Base-by-base conservation (phyloP, 1,140 invertebrate species). In the Dinothrombium tinctorium region DNA sequence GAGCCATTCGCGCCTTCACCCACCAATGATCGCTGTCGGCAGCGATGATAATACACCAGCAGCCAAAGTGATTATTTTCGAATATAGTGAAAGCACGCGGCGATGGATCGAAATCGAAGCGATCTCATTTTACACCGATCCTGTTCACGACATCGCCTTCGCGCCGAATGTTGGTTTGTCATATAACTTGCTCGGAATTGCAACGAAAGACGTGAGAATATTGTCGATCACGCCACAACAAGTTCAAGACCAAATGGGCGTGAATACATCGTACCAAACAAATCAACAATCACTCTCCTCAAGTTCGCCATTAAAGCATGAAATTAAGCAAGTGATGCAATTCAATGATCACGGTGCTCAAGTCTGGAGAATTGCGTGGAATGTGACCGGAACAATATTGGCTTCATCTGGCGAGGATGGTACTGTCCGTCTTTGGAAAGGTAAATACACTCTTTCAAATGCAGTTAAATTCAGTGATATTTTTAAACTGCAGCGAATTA, bases 321-420 rank as follows among this genome's bases (percentile, higher is more conserved):
- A 82, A 49, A 69, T 82, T 38, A 62, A 74, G 53, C 71, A 72
- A 7, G 68, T 73, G 3, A 75, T 68, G 5, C 71, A 76, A 50
- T 86, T 87, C 57, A 73, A 79, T 49, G 83, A 90, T 53, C 86
- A 94, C 59, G 37, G 36, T 20, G 37, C 42, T 33, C 41, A 64
- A 56, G 59, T 65, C n/a, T 95, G 89, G 89, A 62, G 87, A 43
- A 78, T 90, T 0, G 75, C 75, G 50, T 95, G 89, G 89, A 94
- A 94, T 59, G 71, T 89, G 41, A 79, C 81, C 47, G 89, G 86
- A 22, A 92, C 86, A 2, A 73, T 94, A 56, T 62, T 94, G 23
- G 79, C 83, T 11, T 86, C 83, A 35, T 87, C 83, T 9, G 87
- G 86, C 0, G 87, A 94, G 61, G 87, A 95, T 65, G 84, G 84